Evolutionary conservation across 2,888 invertebrate species (phyloP), one percentile per base, ranked within the genome.

Genomic region (Thymelicus acteon): DNA sequence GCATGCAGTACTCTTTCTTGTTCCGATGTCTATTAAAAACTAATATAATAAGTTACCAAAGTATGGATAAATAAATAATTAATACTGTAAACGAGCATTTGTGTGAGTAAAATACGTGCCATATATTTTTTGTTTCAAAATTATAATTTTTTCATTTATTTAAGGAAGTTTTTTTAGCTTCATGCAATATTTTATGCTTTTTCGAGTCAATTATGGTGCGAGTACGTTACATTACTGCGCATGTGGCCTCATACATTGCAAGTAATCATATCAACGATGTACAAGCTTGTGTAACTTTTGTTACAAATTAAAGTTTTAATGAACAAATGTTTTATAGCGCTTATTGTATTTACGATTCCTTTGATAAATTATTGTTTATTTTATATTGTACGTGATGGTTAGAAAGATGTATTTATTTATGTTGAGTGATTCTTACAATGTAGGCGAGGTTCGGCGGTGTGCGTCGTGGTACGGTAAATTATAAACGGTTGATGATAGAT

Each of bases 121-220:
- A 82, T 83, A 81, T 74, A 67, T 74, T 75, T 40, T 52, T 19
- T 19, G 19, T 19, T 39, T 68, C 64, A 73, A 72, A 71, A 75
- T 71, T 68, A 58, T 57, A 39, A 47, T 15, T 48, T 71, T 74
- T 74, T 71, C 67, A 60, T 74, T 72, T 71, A 71, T 71, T 76
- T 76, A 77, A 64, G 71, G 75, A 75, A 72, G 72, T 78, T 73
- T 67, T 64, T 63, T 64, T 54, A 65, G 72, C 74, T 75, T 76
- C 60, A 73, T 71, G 77, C 73, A 73, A 73, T 72, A 79, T 77
- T 74, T 82, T 82, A 81, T 81, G 81, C 82, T 83, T 87, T 82
- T 90, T 88, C 83, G 83, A 90, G 92, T 92, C 92, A 92, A 92
- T 92, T 93, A 92, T 88, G 91, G 91, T 91, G 92, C 90, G 85